phyloP scores from a whole-genome alignment of 2,888 invertebrate species.

The Drosophila pseudotalamancana region DNA sequence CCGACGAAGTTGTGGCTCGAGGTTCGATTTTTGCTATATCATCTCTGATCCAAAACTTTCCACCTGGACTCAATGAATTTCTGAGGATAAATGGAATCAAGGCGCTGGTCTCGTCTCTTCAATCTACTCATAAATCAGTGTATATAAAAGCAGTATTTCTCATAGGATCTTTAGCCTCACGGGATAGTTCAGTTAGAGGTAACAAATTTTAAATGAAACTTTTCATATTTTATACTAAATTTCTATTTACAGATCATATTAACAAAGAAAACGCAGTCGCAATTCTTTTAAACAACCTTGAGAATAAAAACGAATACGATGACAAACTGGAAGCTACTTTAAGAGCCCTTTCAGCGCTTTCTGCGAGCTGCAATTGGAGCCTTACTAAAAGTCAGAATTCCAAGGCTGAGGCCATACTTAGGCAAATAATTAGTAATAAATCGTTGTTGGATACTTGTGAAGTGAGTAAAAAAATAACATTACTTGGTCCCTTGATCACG shows the following conservation, averaged over 20 bases:
- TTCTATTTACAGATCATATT: slow-evolving; percentile 41
- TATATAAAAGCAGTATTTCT: slow-evolving; percentile 68
- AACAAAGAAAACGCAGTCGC: slow-evolving; percentile 51
- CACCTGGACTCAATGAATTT: slow-evolving; percentile 56
- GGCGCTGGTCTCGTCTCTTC: slow-evolving; percentile 44
- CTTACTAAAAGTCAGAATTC: slow-evolving; percentile 21
- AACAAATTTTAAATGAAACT: neutral
- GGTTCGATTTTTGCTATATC: slow-evolving; percentile 67
- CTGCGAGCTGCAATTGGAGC: slow-evolving; percentile 37
- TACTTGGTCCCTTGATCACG: neutral
- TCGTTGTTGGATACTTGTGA: slow-evolving; percentile 44
- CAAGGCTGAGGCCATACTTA: slow-evolving; percentile 27
- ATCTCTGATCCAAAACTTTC: slow-evolving; percentile 61
- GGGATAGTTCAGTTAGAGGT: slow-evolving; percentile 48
- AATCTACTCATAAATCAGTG: slow-evolving; percentile 34
- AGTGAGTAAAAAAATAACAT: slow-evolving; percentile 26
- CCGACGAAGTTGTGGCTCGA: slow-evolving; percentile 41
- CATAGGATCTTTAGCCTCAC: slow-evolving; percentile 50
- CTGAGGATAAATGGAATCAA: slow-evolving; percentile 46
- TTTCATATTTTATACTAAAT: neutral
- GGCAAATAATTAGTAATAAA: slow-evolving; percentile 47
- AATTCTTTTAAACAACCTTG: slow-evolving; percentile 41
- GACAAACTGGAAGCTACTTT: slow-evolving; percentile 63
- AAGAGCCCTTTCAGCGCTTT: slow-evolving; percentile 60
- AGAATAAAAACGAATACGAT: slow-evolving; percentile 55